phyloP scores from a whole-genome alignment of 2,797 vertebrate species.

The Arrhamphus sclerolepis region DNA sequence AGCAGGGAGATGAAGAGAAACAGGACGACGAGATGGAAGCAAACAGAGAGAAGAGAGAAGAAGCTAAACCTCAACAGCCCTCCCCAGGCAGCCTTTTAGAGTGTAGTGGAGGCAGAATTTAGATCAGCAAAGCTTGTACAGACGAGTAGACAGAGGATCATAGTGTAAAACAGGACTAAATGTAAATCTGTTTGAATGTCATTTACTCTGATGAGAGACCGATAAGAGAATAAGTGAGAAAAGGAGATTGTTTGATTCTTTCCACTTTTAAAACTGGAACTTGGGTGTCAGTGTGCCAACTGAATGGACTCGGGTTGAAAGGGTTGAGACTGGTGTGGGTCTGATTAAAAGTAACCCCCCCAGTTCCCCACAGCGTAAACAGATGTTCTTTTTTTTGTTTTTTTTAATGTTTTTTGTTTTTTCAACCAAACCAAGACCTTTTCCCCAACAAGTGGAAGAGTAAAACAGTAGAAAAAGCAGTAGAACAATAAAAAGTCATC shows the following conservation, averaged over 20 bases:
- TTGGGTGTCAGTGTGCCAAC: slow-evolving; percentile 14
- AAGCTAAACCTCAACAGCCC: slow-evolving; percentile 59
- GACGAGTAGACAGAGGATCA: slow-evolving; percentile 37
- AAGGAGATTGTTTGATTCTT: slow-evolving; percentile 29
- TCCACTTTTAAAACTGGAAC: slow-evolving; percentile 17
- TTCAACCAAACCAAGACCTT: too few relatives aligned
- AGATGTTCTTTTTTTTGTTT: too few relatives aligned
- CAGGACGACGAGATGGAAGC: slow-evolving; percentile 67
- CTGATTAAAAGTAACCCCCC: slow-evolving; percentile 46
- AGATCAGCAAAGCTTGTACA: slow-evolving; percentile 49
- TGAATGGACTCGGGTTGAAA: slow-evolving; percentile 29
- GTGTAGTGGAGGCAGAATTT: slow-evolving; percentile 38
- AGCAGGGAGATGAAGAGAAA: slow-evolving; percentile 57
- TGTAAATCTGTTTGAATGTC: slow-evolving; percentile 43
- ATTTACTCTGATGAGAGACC: slow-evolving; percentile 30
- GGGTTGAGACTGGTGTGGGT: slow-evolving; percentile 25
- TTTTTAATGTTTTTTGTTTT: too few relatives aligned
- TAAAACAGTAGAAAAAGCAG: slow-evolving; percentile 30
- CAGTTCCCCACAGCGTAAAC: too few relatives aligned
- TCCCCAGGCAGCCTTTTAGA: slow-evolving; percentile 39
- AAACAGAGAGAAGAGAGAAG: slow-evolving; percentile 59
- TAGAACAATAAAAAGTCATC: too few relatives aligned
- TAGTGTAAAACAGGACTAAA: slow-evolving; percentile 44
- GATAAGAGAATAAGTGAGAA: slow-evolving; percentile 21
- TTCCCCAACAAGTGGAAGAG: too few relatives aligned